Conservation (phyloP, 2,888 invertebrate genomes). For the Tuberolachnus salignus region DNA sequence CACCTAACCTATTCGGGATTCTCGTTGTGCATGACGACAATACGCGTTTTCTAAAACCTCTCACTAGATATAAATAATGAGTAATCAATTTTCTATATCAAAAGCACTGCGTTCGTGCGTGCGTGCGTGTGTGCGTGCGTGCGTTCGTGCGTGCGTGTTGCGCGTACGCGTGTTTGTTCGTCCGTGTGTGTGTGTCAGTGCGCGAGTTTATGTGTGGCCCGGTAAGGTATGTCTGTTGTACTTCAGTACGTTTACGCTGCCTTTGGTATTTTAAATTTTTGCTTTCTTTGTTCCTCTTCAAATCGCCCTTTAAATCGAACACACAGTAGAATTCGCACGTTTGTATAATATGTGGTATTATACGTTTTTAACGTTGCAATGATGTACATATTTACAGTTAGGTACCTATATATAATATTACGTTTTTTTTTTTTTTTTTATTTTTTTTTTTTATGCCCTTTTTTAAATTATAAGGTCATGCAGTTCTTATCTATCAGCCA, state of each 20-base stretch:
- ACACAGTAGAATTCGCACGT: background rate
- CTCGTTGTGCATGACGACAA: background rate
- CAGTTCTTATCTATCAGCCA: slow-evolving; percentile 31
- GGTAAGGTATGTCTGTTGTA: slow-evolving; percentile 15
- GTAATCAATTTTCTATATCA: slow-evolving; percentile 52
- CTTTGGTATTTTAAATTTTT: slow-evolving; percentile 10
- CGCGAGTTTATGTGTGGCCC: background rate
- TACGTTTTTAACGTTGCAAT: background rate
- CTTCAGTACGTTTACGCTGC: slow-evolving; percentile 1
- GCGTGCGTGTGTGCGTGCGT: background rate
- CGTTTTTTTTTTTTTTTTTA: no score
- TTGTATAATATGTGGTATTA: background rate
- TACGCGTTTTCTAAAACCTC: background rate
- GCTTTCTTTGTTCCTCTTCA: background rate
- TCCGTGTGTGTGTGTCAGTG: background rate
- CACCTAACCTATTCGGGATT: slow-evolving; percentile 25
- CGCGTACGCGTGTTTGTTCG: no score
- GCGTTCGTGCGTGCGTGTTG: background rate
- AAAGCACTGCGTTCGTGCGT: slow-evolving; percentile 11
- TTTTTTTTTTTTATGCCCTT: slow-evolving; percentile 43
- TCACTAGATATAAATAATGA: slow-evolving; percentile 37
- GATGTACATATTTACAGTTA: background rate
- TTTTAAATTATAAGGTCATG: slow-evolving; percentile 51
- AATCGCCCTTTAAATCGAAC: background rate
- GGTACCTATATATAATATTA: background rate